Percentiles rank a stretch among this genome's conserved stretches.
Conservation (phyloP, 2,797 vertebrate genomes). For the Peromyscus attwateri region DNA sequence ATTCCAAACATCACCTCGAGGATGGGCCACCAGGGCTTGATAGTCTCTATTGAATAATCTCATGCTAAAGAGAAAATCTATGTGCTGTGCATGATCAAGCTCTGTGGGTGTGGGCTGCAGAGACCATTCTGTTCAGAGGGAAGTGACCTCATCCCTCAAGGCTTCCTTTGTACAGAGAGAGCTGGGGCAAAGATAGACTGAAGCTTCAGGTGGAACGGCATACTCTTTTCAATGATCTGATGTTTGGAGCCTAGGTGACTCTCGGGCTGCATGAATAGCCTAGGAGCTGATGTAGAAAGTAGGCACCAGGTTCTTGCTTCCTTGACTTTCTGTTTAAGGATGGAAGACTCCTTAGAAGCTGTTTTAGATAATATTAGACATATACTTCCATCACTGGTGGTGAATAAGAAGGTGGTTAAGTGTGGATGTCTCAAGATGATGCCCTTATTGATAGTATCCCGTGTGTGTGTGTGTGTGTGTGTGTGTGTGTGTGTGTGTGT, state of each 20-base stretch:
- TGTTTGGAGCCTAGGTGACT: background rate
- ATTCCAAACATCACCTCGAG: background rate
- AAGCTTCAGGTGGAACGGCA: background rate
- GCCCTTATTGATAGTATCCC: background rate
- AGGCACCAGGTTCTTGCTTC: background rate
- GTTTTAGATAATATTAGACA: background rate
- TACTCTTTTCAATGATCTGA: background rate
- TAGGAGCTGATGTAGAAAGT: rapidly evolving
- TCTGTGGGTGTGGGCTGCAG: background rate
- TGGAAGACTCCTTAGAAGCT: background rate
- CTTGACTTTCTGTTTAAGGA: background rate
- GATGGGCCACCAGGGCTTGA: background rate
- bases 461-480: background rate
- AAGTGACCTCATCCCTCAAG: background rate
- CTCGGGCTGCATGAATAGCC: background rate
- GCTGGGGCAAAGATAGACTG: background rate
- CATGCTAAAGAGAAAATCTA: no score
- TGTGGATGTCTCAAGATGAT: background rate
- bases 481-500: background rate
- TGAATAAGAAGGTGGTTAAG: background rate
- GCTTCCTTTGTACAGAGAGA: background rate
- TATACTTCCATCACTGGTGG: background rate
- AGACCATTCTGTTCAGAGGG: background rate
- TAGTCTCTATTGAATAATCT: background rate
- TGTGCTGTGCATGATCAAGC: background rate